Percentiles rank a stretch among this genome's conserved stretches.
Evolutionary conservation across 2,888 invertebrate genomes (phyloP).

Genomic region (Cyclophora albipunctata): DNA sequence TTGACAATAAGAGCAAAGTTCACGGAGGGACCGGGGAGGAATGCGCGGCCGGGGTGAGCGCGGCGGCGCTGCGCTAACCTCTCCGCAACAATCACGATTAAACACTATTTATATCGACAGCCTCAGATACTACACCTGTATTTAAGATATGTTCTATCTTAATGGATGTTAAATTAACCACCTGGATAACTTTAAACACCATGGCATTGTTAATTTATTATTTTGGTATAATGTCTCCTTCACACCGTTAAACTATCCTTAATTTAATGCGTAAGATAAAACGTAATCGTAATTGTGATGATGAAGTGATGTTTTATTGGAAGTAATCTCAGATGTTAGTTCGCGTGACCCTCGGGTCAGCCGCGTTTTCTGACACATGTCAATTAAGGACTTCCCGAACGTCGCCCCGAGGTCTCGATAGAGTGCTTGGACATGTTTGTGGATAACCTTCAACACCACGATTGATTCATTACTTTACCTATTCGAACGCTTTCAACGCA

Average conservation of each 20-base stretch:
- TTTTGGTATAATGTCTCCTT: not conserved
- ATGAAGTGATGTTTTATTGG: slow-evolving; percentile 19
- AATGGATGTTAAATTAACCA: slow-evolving; percentile 23
- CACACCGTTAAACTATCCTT: too few species aligned
- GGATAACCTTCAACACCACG: slow-evolving; percentile 53
- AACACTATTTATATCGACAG: slow-evolving; percentile 62
- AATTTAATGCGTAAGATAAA: too few species aligned
- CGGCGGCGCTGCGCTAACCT: slow-evolving; percentile 54
- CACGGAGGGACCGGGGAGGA: slow-evolving; percentile 67
- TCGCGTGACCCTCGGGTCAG: slow-evolving; percentile 69
- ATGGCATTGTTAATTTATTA: slow-evolving; percentile 5
- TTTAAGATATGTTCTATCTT: slow-evolving; percentile 33
- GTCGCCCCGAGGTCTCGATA: slow-evolving; percentile 59
- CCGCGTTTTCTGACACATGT: slow-evolving; percentile 72
- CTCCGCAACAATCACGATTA: slow-evolving; percentile 63
- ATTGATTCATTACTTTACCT: slow-evolving; percentile 65
- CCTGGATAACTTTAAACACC: not conserved
- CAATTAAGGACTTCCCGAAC: slow-evolving; percentile 60
- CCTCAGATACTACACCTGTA: slow-evolving; percentile 42
- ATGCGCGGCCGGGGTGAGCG: slow-evolving; percentile 55
- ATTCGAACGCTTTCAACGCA: slow-evolving; percentile 29
- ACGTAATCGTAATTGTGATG: slow-evolving; percentile 3
- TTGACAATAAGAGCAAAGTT: slow-evolving; percentile 75
- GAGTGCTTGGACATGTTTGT: slow-evolving; percentile 71
- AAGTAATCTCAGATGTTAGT: slow-evolving; percentile 63